Evolutionary conservation across 2,888 invertebrate species (phyloP).

Genomic region (Dione vanillae): DNA sequence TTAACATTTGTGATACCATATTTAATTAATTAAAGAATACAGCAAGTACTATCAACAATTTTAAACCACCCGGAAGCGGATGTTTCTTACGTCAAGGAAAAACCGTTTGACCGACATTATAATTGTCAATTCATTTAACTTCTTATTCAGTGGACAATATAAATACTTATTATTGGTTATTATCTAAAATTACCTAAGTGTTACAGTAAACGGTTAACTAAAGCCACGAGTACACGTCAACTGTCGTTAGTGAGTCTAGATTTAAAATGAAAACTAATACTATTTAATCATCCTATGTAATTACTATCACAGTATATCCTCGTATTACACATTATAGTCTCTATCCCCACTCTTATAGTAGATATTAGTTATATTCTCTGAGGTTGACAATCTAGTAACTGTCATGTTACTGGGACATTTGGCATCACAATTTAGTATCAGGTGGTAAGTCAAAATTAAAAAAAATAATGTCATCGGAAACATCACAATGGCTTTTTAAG

Average conservation of each 20-base stretch:
- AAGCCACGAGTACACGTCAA: neutral
- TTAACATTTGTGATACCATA: neutral
- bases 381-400: too few species aligned
- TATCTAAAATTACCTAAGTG: slow-evolving; percentile 2
- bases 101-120: slow-evolving; percentile 21
- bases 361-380: too few species aligned
- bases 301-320: neutral
- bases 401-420: too few species aligned
- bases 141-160: neutral
- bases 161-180: slow-evolving; percentile 16
- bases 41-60: neutral
- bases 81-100: slow-evolving; percentile 18
- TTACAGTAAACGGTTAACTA: slow-evolving; percentile 5
- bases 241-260: neutral
- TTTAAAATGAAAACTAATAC: slow-evolving; percentile 4
- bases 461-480: too few species aligned
- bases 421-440: too few species aligned
- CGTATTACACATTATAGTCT: too few species aligned
- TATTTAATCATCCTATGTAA: neutral
- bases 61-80: slow-evolving; percentile 33
- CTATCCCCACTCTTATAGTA: too few species aligned
- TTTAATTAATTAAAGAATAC: neutral
- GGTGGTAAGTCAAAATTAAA: too few species aligned
- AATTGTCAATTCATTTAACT: slow-evolving; percentile 15
- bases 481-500: too few species aligned